Conservation (phyloP, 2,888 invertebrate genomes). For the Ectemnius lituratus region DNA sequence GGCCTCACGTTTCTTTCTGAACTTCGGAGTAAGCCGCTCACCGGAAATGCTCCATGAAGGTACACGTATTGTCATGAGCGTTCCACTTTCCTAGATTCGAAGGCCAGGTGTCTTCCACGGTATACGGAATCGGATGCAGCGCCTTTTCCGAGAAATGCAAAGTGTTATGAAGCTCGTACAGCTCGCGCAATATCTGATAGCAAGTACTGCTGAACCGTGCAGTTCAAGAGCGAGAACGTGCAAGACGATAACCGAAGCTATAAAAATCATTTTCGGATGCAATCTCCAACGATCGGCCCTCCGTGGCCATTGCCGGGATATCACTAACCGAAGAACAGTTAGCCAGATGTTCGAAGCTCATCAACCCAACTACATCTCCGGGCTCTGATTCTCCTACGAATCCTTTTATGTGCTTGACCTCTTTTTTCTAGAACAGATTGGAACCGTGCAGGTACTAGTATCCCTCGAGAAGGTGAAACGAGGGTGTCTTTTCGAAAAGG, state of each 20-base stretch:
- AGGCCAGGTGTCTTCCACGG: too few relatives aligned
- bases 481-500: neutral
- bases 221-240: neutral
- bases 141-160: neutral
- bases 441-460: neutral
- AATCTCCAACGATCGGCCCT: constrained; percentile 9
- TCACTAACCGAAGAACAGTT: neutral
- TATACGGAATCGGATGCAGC: neutral
- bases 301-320: neutral
- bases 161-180: constrained; percentile 1
- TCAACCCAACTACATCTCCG: neutral
- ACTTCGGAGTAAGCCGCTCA: neutral
- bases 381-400: neutral
- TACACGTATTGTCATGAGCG: neutral
- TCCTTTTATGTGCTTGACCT: neutral
- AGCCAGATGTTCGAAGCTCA: neutral
- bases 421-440: neutral
- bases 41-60: neutral
- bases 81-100: neutral
- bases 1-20: neutral
- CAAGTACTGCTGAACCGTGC: constrained; percentile 1
- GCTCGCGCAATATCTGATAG: neutral
- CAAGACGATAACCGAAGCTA: neutral
- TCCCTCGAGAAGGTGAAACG: neutral
- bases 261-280: constrained; percentile 1